Base-by-base conservation (phyloP, 2,797 vertebrate genomes). In the Mus caroli region DNA sequence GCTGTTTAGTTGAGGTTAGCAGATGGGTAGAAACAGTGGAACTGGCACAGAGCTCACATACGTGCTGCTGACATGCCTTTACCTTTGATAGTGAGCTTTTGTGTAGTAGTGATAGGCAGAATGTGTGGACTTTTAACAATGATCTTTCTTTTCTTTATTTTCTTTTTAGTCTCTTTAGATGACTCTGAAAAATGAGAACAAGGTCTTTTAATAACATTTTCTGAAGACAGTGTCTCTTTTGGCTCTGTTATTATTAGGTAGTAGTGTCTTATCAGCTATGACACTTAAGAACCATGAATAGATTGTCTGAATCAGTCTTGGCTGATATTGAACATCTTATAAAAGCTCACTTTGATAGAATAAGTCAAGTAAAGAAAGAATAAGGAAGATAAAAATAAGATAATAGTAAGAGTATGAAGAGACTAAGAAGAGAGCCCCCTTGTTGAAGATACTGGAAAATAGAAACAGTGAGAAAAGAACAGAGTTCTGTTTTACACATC, bases 131-230 rank as follows among this genome's bases (percentile, higher is more conserved):
- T 1, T 52, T 82, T 17, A 54, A 62, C 5, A 77, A 26, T 0
- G 3, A 37, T 37, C n/a, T 71, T 71, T 71, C 69, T 37, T 71
- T 71, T 37, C 69, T 60, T 60, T 10, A 64, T 86, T 58, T 6
- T 24, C 58, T 1, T 40, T 31, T 12, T 46, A 46, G 9, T 60
- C 88, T 67, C 15, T 54, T 17, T 94, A 58, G 24, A 17, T 58
- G 40, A 3, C 34, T 14, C 94, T 96, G 88, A 94, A 89, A 94
- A 88, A 84, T 50, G 14, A 97, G 46, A 92, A 95, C n/a, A 88
- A 22, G 54, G 24, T 79, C 78, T 88, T 75, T 90, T 77, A 88
- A 75, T 92, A 69, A 76, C 26, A 26, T 12, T 80, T 24, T 58
- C 54, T 56, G 78, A 80, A 58, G 52, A n/a, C 6, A 58, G 34